Conservation (phyloP, 92 coral and sea anemone species). For the Pocillopora grandis region DNA sequence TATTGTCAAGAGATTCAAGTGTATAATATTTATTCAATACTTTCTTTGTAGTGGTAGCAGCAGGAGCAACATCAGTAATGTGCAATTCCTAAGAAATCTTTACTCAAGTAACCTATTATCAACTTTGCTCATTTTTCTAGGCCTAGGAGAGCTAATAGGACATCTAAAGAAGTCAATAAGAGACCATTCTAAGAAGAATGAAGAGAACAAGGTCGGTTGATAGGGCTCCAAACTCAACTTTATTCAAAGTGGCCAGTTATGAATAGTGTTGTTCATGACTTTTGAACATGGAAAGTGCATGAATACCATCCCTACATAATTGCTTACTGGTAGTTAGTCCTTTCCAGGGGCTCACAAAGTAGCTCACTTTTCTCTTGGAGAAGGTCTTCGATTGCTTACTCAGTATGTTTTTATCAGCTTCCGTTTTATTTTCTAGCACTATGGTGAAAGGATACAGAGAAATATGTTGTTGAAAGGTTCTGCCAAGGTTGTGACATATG, state of each 20-base stretch:
- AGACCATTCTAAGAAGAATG: constrained; percentile 90
- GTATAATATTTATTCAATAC: too few species aligned
- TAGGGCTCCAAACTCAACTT: not conserved
- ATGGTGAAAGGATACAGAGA: constrained; percentile 87
- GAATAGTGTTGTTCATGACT: not conserved
- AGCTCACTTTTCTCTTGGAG: too few species aligned
- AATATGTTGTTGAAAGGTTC: constrained; percentile 91
- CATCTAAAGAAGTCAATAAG: constrained; percentile 97
- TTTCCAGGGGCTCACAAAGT: not conserved
- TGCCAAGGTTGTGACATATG: constrained; percentile 97
- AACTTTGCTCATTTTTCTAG: constrained; percentile 27
- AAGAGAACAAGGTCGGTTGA: constrained; percentile 76
- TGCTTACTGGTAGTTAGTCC: too few species aligned
- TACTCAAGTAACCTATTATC: not conserved
- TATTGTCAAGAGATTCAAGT: too few species aligned
- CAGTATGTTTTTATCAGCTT: not conserved
- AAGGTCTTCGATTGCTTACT: too few species aligned
- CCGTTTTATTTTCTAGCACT: constrained; percentile 50
- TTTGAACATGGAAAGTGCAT: too few species aligned
- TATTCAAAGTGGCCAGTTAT: too few species aligned
- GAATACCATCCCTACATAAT: too few species aligned
- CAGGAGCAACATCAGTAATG: too few species aligned
- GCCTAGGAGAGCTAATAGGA: constrained; percentile 91
- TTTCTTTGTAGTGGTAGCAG: too few species aligned
- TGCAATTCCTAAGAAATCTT: too few species aligned